These are phyloP conservation scores for Apodemus agrarius DNA, from an alignment of 2,797 vertebrate species.

Conservation along the genomic window DNA sequence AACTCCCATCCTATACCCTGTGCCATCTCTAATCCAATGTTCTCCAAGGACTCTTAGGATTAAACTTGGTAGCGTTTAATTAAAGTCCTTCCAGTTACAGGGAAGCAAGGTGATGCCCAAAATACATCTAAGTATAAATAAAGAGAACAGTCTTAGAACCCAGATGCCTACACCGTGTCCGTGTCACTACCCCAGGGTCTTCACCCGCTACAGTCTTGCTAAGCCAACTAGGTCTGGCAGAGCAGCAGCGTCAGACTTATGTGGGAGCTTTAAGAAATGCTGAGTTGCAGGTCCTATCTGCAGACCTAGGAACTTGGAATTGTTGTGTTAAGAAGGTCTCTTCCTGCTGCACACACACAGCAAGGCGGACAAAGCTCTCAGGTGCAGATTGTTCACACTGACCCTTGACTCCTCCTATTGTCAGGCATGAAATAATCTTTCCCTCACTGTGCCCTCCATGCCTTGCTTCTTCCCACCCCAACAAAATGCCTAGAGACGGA, in stretches of 20 bases:
- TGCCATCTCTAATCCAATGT: background rate
- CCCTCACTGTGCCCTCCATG: too few relatives aligned
- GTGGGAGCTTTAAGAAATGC: background rate
- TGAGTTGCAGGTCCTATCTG: background rate
- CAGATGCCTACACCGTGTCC: background rate
- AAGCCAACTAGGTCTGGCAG: background rate
- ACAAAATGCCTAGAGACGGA: conserved; percentile 45
- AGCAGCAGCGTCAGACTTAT: background rate
- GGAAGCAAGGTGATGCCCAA: background rate
- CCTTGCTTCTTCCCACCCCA: background rate
- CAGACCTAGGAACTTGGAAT: background rate
- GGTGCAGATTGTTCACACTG: background rate
- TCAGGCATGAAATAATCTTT: background rate
- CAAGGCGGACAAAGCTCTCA: background rate
- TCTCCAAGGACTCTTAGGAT: background rate
- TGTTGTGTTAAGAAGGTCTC: background rate
- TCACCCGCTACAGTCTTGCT: background rate
- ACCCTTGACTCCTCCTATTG: background rate
- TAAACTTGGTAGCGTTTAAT: background rate
- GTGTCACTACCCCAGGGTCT: background rate
- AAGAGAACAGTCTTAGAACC: background rate
- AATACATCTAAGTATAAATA: background rate
- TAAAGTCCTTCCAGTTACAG: background rate
- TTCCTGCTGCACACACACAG: rapidly evolving
- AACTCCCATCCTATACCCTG: background rate